Evolutionary conservation across 2,888 invertebrate species (phyloP).

Genomic region (Harpagoxenus sublaevis): DNA sequence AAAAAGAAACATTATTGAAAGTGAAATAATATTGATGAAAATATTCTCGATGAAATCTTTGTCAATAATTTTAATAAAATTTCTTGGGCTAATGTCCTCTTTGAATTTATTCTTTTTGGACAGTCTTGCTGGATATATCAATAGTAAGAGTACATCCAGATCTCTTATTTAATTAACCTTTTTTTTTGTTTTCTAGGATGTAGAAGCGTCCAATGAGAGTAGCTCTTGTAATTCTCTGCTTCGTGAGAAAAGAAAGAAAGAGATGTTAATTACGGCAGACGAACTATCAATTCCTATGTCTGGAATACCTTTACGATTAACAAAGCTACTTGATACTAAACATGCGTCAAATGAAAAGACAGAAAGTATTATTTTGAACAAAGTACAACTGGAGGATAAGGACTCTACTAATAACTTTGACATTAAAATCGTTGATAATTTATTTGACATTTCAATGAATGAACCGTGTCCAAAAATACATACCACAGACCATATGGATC

Average conservation of each 20-base stretch:
- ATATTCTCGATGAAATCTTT: not conserved
- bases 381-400: constrained; percentile 54
- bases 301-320: constrained; percentile 67
- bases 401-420: constrained; percentile 36
- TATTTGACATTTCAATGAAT: constrained; percentile 49
- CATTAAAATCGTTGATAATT: constrained; percentile 44
- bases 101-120: not conserved
- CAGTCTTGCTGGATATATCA: not conserved
- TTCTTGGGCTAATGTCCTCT: not conserved
- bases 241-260: constrained; percentile 53
- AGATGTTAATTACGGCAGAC: constrained; percentile 53
- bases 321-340: constrained; percentile 62
- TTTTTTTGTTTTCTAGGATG: constrained; percentile 49
- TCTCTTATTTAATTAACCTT: not conserved
- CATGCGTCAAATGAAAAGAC: constrained; percentile 56
- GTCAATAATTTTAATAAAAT: not conserved
- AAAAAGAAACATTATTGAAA: not conserved
- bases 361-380: constrained; percentile 43
- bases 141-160: not conserved
- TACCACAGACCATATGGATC: constrained; percentile 74
- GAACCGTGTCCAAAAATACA: constrained; percentile 45
- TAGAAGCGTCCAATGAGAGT: constrained; percentile 57
- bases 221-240: constrained; percentile 16
- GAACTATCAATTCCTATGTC: constrained; percentile 54
- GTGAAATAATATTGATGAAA: not conserved